These are phyloP conservation scores for Automeris io DNA, from an alignment of 2,888 invertebrate species.

Conservation along the genomic window DNA sequence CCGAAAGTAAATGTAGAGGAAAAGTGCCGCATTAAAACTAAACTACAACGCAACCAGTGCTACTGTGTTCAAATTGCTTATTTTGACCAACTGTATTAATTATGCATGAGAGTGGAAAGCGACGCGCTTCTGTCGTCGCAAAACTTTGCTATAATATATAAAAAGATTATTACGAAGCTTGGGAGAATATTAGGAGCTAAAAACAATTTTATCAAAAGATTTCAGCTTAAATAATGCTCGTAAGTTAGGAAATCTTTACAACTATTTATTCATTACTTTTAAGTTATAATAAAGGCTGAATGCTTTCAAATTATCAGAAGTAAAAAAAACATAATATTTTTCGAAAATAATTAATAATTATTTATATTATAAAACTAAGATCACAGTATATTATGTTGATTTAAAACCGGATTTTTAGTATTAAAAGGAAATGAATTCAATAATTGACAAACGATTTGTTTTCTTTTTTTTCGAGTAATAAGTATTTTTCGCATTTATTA, in stretches of 20 bases:
- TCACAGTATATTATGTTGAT: too few species aligned
- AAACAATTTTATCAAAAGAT: slow-evolving; percentile 4
- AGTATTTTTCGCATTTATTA: slow-evolving; percentile 33
- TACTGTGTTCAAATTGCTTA: slow-evolving; percentile 67
- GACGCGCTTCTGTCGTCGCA: slow-evolving; percentile 33
- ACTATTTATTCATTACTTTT: neutral
- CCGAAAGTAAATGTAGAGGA: slow-evolving; percentile 9
- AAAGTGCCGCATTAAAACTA: slow-evolving; percentile 55
- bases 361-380: too few species aligned
- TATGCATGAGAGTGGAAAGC: slow-evolving; percentile 54
- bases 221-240: neutral
- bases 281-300: neutral
- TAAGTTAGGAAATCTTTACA: neutral
- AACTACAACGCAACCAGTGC: slow-evolving; percentile 60
- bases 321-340: too few species aligned
- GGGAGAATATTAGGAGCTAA: slow-evolving; percentile 15
- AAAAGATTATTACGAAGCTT: slow-evolving; percentile 42
- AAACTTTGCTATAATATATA: slow-evolving; percentile 36
- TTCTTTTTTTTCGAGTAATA: neutral
- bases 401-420: too few species aligned
- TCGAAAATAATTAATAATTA: too few species aligned
- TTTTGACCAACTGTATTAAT: slow-evolving; percentile 62
- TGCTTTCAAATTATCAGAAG: neutral
- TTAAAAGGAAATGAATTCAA: neutral
- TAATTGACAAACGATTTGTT: neutral